These are phyloP conservation scores for Grus americana DNA, from an alignment of 2,113 vertebrate species.

Conservation along the genomic window DNA sequence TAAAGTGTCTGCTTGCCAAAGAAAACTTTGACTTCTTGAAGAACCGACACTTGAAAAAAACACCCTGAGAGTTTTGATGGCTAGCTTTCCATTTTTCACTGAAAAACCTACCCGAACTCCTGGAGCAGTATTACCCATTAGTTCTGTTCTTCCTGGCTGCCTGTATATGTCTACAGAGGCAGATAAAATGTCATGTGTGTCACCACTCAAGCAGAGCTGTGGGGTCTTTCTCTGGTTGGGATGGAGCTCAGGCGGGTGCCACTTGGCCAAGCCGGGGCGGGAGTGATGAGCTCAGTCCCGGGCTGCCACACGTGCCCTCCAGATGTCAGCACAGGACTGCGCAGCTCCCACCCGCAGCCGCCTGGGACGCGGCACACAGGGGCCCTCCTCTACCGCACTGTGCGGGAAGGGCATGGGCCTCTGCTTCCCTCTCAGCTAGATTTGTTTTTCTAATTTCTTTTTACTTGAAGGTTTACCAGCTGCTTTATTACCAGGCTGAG, in stretches of 20 bases:
- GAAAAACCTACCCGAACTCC: not conserved
- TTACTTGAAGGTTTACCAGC: constrained; percentile 82
- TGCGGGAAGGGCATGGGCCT: constrained; percentile 37
- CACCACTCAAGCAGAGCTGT: rapidly evolving
- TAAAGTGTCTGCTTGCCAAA: not conserved
- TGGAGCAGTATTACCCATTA: rapidly evolving
- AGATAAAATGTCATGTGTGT: rapidly evolving
- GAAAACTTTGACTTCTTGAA: not conserved
- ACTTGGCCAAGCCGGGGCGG: rapidly evolving
- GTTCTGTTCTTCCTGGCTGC: too few relatives aligned
- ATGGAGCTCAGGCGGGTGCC: not conserved
- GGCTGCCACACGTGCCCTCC: constrained; percentile 41
- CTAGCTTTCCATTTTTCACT: not conserved
- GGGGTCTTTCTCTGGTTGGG: not conserved
- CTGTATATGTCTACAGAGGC: not conserved
- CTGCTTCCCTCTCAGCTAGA: constrained; percentile 70
- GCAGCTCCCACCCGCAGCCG: not conserved
- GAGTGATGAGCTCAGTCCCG: not conserved
- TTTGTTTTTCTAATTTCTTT: constrained; percentile 86
- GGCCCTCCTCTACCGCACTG: not conserved
- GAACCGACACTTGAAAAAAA: not conserved
- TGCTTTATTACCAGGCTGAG: constrained; percentile 80
- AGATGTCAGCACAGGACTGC: constrained; percentile 72
- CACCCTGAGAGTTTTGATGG: not conserved
- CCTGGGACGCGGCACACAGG: constrained; percentile 35